A percentile compares a stretch with the other conserved stretches of the same genome.
Evolutionary conservation across 2,797 vertebrate species (phyloP).

Genomic region (Ctenopoma kingsleyae): DNA sequence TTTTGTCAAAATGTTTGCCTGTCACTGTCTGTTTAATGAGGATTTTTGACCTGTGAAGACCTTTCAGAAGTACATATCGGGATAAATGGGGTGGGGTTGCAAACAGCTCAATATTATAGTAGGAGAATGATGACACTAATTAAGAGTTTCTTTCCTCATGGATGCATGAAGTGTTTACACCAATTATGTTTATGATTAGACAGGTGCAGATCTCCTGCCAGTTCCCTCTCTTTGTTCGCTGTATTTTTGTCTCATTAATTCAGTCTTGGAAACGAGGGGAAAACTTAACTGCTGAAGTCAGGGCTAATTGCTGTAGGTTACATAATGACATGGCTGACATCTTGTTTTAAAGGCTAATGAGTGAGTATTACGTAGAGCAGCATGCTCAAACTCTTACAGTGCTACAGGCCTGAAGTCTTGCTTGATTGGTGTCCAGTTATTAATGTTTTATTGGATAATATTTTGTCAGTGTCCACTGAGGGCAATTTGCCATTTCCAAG

Average conservation of each 20-base stretch:
- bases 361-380: constrained; percentile 27
- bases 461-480: constrained; percentile 54
- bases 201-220: constrained; percentile 43
- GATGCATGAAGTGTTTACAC: constrained; percentile 40
- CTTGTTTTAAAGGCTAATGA: constrained; percentile 50
- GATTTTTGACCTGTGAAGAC: constrained; percentile 18
- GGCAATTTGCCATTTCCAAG: constrained; percentile 36
- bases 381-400: constrained; percentile 10
- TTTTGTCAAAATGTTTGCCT: constrained; percentile 35
- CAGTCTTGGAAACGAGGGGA: constrained; percentile 27
- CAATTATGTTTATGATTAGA: constrained; percentile 54
- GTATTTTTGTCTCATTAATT: constrained; percentile 47
- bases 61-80: constrained; percentile 13
- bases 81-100: constrained; percentile 18
- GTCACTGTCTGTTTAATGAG: constrained; percentile 27
- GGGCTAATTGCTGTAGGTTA: constrained; percentile 46
- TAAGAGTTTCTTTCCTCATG: constrained; percentile 31
- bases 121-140: constrained; percentile 35
- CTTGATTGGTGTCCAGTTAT: constrained; percentile 42
- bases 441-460: constrained; percentile 53
- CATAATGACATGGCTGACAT: constrained; percentile 33
- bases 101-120: constrained; percentile 13
- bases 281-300: constrained; percentile 13
- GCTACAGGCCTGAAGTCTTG: constrained; percentile 16
- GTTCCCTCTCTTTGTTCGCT: constrained; percentile 33